Evolutionary conservation across 2,797 vertebrate genomes (phyloP), one percentile per base, ranked within the genome.

Genomic region (Dendrocincla tyrannina): DNA sequence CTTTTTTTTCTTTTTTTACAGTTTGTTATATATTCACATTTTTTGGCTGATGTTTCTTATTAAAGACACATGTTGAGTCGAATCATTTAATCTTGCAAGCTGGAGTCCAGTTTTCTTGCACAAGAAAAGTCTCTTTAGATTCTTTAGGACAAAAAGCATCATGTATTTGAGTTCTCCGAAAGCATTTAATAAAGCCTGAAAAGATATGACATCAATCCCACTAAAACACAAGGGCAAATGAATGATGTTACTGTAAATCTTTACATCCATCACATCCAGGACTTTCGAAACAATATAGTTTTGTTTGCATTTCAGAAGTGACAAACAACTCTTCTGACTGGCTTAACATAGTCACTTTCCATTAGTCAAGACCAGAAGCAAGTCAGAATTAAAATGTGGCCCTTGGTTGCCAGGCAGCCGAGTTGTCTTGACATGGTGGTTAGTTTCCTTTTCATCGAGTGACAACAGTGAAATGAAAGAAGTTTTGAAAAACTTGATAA

Each of bases 351-450:
- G 98, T 99, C 99, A 98, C 99, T 99, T 99, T 99, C 99, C 99
- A 99, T 99, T 99, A 99, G 98, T 99, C 98, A 98, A 99, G 98
- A 99, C 98, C 97, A 98, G 98, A 99, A 99, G 98, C 99, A 99
- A 99, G 99, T 99, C 98, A 98, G 98, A 99, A 99, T 99, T 99
- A 99, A 99, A 99, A 99, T 98, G 98, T 99, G 99, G 98, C 98
- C 98, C 89, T 97, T 98, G 91, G 99, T 99, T 99, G 99, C 99
- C 99, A 99, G 99, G 99, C 99, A 99, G 98, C 99, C 95, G 98
- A 99, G 98, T 99, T 99, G 98, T 99, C 99, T 99, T 99, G 99
- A 99, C 99, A 99, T 99, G 99, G 99, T 99, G 99, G 99, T 99
- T 99, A 99, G 99, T 99, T 99, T 99, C 98, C 99, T 99, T 99